A percentile compares a stretch with the other conserved stretches of the same genome.
Conservation (phyloP, 2,113 vertebrate species). For the Eublepharis macularius region DNA sequence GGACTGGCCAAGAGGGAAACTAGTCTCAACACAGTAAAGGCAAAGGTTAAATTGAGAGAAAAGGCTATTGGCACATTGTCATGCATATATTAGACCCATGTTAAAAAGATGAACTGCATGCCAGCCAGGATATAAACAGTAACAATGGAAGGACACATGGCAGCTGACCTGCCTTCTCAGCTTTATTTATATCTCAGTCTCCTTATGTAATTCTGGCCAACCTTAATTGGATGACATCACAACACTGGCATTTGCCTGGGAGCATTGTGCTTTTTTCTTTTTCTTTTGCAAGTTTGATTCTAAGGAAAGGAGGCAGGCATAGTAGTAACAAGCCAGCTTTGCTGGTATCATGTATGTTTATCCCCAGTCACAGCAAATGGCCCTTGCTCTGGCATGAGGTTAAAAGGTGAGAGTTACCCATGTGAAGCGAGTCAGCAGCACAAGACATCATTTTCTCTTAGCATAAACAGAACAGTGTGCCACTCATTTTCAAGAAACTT, state of each 20-base stretch:
- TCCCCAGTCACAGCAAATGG: accelerated
- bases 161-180: constrained; percentile 30
- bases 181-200: constrained; percentile 27
- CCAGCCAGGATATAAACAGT: background rate
- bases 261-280: accelerated
- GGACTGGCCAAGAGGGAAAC: constrained; percentile 24
- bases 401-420: background rate
- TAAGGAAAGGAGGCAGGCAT: background rate
- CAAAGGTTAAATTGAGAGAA: constrained; percentile 52
- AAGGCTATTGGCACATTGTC: constrained; percentile 28
- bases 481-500: background rate
- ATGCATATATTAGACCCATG: constrained; percentile 15
- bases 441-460: background rate
- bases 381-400: background rate
- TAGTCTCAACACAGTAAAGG: constrained; percentile 48
- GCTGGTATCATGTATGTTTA: background rate
- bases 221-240: constrained; percentile 18
- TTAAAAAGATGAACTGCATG: accelerated
- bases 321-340: background rate
- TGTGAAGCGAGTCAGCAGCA: accelerated
- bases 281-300: accelerated
- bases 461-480: constrained; percentile 1
- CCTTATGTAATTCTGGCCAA: background rate
- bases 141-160: accelerated
- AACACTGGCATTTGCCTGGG: accelerated